Percentiles rank a stretch among this genome's conserved stretches.
These are phyloP conservation scores for Gallirallus australis DNA, from an alignment of 2,797 vertebrate genomes.

Conservation along the genomic window DNA sequence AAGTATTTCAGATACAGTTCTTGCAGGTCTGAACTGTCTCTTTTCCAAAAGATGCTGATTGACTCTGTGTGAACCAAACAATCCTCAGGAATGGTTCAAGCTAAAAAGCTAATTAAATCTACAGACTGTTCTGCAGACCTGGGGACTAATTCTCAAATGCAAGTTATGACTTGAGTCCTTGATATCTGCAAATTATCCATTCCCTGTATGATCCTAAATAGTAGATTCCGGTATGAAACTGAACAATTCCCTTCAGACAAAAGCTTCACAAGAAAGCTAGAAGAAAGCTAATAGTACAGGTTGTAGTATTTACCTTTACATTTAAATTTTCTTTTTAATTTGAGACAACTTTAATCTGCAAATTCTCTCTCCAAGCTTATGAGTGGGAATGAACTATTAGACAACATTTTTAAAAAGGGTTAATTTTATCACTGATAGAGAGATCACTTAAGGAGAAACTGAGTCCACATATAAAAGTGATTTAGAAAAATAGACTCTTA, in stretches of 20 bases:
- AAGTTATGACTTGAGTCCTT: constrained; percentile 7
- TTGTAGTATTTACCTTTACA: not conserved
- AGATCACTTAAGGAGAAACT: not conserved
- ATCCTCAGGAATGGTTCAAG: not conserved
- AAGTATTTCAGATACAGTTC: not conserved
- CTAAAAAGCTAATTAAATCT: not conserved
- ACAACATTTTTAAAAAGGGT: accelerated
- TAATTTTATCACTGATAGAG: not conserved
- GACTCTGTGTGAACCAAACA: not conserved
- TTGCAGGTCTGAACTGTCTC: not conserved
- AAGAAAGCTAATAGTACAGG: not conserved
- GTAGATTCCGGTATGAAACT: not conserved
- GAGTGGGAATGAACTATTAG: not conserved
- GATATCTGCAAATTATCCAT: not conserved
- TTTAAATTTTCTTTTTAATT: not conserved
- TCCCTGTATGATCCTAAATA: not conserved
- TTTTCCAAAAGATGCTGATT: not conserved
- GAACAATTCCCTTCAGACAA: not conserved
- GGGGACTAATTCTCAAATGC: not conserved
- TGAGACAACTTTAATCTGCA: not conserved
- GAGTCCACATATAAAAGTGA: not conserved
- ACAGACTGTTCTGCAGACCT: not conserved
- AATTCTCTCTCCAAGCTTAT: not conserved
- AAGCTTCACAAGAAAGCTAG: not conserved
- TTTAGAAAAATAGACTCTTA: not conserved